phyloP scores from a whole-genome alignment of 2,113 vertebrate genomes.

The Phrynosoma blainvillii region DNA sequence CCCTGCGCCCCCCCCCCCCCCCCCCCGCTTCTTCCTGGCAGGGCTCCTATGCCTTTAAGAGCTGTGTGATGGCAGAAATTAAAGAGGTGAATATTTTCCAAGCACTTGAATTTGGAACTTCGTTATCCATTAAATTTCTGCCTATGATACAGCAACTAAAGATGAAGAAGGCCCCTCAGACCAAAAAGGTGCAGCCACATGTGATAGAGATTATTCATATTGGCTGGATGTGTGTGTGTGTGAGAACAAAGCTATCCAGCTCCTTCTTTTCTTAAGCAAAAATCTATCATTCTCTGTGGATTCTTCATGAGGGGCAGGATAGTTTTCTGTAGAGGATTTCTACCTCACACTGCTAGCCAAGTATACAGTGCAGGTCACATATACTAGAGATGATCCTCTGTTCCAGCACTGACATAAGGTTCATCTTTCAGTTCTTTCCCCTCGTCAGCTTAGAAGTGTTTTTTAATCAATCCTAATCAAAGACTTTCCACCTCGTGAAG shows the following conservation, averaged over 20 bases:
- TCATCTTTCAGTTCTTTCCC: not conserved
- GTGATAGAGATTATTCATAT: not conserved
- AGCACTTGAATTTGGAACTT: not conserved
- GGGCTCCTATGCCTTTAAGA: constrained; percentile 20
- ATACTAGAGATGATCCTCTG: not conserved
- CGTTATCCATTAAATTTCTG: not conserved
- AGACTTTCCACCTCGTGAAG: not conserved
- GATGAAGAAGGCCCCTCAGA: not conserved
- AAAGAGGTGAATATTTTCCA: constrained; percentile 16
- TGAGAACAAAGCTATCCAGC: not conserved
- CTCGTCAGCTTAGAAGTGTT: not conserved
- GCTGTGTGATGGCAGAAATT: constrained; percentile 20
- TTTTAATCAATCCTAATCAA: not conserved
- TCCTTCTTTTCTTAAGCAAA: not conserved
- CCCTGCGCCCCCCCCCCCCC: not conserved
- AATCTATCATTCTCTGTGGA: not conserved
- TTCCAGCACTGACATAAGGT: not conserved
- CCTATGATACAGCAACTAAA: constrained; percentile 1
- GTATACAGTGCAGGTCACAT: not conserved
- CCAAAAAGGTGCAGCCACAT: not conserved
- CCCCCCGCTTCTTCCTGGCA: not conserved
- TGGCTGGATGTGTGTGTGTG: not conserved
- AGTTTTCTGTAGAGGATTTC: not conserved
- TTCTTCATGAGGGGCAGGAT: too few relatives aligned
- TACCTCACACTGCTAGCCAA: not conserved